phyloP scores from a whole-genome alignment of 2,797 vertebrate species.

The Thaleichthys pacificus region DNA sequence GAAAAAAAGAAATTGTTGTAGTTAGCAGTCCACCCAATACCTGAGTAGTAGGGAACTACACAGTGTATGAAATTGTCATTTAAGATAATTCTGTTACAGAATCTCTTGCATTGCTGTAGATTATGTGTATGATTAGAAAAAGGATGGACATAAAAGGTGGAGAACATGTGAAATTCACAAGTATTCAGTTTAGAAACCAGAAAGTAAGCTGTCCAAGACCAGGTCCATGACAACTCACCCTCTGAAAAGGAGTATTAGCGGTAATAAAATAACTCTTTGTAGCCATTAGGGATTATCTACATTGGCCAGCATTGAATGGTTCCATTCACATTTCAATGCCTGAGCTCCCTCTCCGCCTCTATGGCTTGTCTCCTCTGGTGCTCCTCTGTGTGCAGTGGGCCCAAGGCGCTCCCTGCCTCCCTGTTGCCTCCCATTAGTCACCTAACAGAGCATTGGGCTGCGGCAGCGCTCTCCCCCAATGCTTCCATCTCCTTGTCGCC shows the following conservation, averaged over 20 bases:
- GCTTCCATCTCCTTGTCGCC: conserved; percentile 71
- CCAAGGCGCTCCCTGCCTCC: conserved; percentile 65
- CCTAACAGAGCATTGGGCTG: conserved; percentile 76
- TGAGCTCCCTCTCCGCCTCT: conserved; percentile 43
- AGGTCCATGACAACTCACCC: neutral
- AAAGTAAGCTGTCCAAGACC: neutral
- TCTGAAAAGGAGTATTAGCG: neutral
- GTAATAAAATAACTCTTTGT: neutral
- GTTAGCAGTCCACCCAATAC: no score
- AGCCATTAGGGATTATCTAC: neutral
- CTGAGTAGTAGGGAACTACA: no score
- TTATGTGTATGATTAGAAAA: neutral
- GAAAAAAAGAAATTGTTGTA: no score
- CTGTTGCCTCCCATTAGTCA: conserved; percentile 73
- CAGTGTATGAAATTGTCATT: no score
- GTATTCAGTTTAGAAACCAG: neutral
- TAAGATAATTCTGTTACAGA: no score
- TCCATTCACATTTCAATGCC: conserved; percentile 31
- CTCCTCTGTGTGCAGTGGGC: conserved; percentile 64
- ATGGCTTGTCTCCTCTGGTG: conserved; percentile 52
- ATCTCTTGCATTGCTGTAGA: no score
- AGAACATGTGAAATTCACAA: neutral
- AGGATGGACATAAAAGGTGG: neutral
- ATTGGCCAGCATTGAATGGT: conserved; percentile 34
- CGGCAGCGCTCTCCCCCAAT: conserved; percentile 71